Conservation (phyloP, 23 tunicate species). For the Styela clava region DNA sequence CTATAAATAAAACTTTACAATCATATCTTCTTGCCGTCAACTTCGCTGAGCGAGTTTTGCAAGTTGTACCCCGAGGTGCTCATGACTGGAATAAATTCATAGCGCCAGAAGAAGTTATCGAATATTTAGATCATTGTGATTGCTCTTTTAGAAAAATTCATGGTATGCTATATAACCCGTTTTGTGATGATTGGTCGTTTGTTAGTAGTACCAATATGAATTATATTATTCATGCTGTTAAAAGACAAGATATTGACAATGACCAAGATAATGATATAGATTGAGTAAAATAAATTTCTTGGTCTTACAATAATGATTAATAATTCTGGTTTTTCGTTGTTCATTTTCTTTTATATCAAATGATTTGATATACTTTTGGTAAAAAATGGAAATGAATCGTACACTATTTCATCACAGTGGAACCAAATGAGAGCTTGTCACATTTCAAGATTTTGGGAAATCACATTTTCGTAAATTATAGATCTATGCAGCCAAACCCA, state of each 20-base stretch:
- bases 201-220: slow-evolving; percentile 33
- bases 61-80: slow-evolving; percentile 67
- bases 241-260: background rate
- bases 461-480: no score
- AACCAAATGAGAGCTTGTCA: no score
- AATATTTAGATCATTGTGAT: background rate
- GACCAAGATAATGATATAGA: background rate
- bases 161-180: slow-evolving; percentile 73
- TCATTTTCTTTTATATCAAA: no score
- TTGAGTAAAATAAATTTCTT: background rate
- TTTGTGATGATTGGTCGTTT: slow-evolving; percentile 73
- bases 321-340: no score
- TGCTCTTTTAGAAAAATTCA: slow-evolving; percentile 61
- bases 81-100: slow-evolving; percentile 90
- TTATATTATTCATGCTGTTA: slow-evolving; percentile 73
- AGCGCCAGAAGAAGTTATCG: slow-evolving; percentile 40
- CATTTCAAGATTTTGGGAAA: no score
- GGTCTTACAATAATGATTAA: no score
- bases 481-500: no score
- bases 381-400: no score
- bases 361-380: no score
- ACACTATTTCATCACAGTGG: no score
- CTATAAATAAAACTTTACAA: slow-evolving; percentile 68
- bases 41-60: slow-evolving; percentile 64
- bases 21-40: slow-evolving; percentile 61